These are phyloP conservation scores for Ichneumoninae sp. DNA, from an alignment of 2,888 invertebrate species.

Conservation along the genomic window DNA sequence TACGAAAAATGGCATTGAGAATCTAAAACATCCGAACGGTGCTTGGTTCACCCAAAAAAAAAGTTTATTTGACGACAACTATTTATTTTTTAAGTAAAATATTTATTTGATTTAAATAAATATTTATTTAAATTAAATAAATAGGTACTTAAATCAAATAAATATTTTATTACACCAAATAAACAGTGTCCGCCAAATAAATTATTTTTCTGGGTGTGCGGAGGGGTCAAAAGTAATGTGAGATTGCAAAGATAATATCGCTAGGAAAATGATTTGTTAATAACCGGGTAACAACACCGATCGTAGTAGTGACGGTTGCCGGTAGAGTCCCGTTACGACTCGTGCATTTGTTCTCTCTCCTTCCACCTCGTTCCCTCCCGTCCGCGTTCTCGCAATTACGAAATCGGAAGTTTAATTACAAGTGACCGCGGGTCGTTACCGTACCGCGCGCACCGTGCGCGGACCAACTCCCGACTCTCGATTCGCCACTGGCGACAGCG, in stretches of 20 bases:
- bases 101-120: too few relatives aligned
- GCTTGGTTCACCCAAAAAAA: background rate
- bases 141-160: too few relatives aligned
- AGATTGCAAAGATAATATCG: slow-evolving; percentile 17
- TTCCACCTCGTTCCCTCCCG: slow-evolving; percentile 25
- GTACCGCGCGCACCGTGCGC: slow-evolving; percentile 29
- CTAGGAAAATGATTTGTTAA: background rate
- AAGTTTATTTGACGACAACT: too few relatives aligned
- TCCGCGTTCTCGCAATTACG: slow-evolving; percentile 47
- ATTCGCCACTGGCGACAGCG: slow-evolving; percentile 62
- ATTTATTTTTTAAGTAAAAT: too few relatives aligned
- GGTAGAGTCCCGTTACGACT: slow-evolving; percentile 48
- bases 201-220: too few relatives aligned
- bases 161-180: too few relatives aligned
- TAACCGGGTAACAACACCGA: slow-evolving; percentile 31
- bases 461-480: slow-evolving; percentile 38
- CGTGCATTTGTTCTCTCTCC: slow-evolving; percentile 32
- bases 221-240: background rate
- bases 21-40: background rate
- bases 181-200: too few relatives aligned
- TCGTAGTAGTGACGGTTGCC: slow-evolving; percentile 55
- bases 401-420: slow-evolving; percentile 63
- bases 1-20: background rate
- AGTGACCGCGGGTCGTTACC: slow-evolving; percentile 66
- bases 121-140: too few relatives aligned